A percentile compares a stretch with the other conserved stretches of the same genome.
Evolutionary conservation across 1,140 invertebrate species (phyloP).

Genomic region (Drosophila tani): DNA sequence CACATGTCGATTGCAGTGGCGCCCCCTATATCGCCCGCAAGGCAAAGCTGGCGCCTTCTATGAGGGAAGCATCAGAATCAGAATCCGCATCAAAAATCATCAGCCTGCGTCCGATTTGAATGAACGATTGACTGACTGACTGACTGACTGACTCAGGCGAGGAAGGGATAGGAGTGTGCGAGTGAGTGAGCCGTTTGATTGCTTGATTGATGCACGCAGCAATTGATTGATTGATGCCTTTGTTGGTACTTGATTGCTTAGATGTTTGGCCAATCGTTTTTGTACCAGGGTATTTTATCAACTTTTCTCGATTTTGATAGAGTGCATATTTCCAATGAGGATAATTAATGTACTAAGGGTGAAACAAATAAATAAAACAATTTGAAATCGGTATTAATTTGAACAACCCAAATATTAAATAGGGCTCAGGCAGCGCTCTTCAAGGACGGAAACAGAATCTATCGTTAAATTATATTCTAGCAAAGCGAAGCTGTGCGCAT

Average conservation of each 20-base stretch:
- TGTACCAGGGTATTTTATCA: slow-evolving; percentile 5
- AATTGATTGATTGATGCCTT: slow-evolving; percentile 64
- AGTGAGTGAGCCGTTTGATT: slow-evolving; percentile 63
- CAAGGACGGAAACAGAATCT: background rate
- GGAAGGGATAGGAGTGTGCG: slow-evolving; percentile 10
- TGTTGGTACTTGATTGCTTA: slow-evolving; percentile 53
- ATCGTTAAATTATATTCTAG: background rate
- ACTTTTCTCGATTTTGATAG: slow-evolving; percentile 1
- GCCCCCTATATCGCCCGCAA: slow-evolving; percentile 49
- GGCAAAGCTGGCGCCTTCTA: slow-evolving; percentile 32
- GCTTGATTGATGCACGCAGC: slow-evolving; percentile 61
- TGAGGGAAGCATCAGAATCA: slow-evolving; percentile 48
- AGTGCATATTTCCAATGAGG: background rate
- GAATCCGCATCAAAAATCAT: slow-evolving; percentile 33
- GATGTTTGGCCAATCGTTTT: slow-evolving; percentile 30
- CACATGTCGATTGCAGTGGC: slow-evolving; percentile 72
- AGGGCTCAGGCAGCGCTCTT: background rate
- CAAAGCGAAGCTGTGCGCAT: background rate
- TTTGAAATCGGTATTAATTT: background rate
- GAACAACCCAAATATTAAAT: background rate
- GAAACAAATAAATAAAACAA: background rate
- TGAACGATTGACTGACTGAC: slow-evolving; percentile 54
- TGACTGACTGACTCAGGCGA: slow-evolving; percentile 9
- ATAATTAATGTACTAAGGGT: background rate
- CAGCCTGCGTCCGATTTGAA: slow-evolving; percentile 55